Conservation (phyloP, 2,888 invertebrate species). For the Plusia festucae region DNA sequence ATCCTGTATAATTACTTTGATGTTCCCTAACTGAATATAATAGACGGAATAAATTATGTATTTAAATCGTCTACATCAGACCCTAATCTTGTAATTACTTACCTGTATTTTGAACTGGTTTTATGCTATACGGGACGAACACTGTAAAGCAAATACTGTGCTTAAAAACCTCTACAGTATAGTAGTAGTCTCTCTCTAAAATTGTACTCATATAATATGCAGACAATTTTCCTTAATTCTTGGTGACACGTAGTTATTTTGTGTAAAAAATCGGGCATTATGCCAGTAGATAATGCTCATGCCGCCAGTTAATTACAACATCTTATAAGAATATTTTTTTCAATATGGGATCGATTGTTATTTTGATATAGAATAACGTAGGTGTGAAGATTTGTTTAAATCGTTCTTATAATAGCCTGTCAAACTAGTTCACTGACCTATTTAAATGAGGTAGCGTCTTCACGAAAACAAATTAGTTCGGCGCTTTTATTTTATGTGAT, state of each 20-base stretch:
- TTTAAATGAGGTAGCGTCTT: conserved; percentile 54
- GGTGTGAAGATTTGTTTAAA: conserved; percentile 34
- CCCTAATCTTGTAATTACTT: conserved; percentile 60
- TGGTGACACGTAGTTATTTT: conserved; percentile 57
- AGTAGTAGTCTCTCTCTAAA: too few relatives aligned
- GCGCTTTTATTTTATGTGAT: conserved; percentile 39
- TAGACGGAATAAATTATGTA: conserved; percentile 51
- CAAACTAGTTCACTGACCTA: conserved; percentile 60
- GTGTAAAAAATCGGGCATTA: conserved; percentile 59
- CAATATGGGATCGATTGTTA: conserved; percentile 24
- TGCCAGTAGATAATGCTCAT: conserved; percentile 64
- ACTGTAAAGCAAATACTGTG: neutral
- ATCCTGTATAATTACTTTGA: conserved; percentile 28
- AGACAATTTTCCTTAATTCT: conserved; percentile 60
- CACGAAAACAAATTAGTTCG: conserved; percentile 24
- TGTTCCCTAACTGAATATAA: conserved; percentile 48
- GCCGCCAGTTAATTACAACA: conserved; percentile 52
- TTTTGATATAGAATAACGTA: conserved; percentile 26
- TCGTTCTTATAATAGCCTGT: conserved; percentile 34
- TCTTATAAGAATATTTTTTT: conserved; percentile 54
- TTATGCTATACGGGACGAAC: neutral
- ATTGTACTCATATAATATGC: conserved; percentile 48
- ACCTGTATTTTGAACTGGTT: conserved; percentile 28
- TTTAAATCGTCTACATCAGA: conserved; percentile 34
- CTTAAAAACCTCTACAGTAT: too few relatives aligned